Evolutionary conservation across 2,888 invertebrate genomes (phyloP).

Genomic region (Gonocerus acuteangulatus): DNA sequence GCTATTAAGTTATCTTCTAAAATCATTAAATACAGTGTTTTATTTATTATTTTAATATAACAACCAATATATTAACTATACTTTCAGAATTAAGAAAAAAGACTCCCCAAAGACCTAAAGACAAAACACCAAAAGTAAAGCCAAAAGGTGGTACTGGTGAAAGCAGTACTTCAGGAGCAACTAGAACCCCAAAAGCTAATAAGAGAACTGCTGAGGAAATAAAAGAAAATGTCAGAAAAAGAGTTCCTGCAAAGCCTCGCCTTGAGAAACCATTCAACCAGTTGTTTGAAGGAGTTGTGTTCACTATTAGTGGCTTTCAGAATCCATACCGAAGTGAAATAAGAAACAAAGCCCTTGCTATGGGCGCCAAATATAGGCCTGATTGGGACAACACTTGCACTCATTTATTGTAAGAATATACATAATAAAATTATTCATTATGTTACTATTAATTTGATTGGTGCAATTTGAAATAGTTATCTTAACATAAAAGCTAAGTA

Average conservation of each 20-base stretch:
- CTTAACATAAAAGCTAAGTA: no score
- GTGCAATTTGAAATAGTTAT: neutral
- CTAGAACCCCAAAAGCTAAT: neutral
- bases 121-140: neutral
- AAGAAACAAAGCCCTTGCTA: slow-evolving; percentile 58
- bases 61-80: no score
- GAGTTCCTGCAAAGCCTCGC: neutral
- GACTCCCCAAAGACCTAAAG: no score
- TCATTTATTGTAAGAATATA: slow-evolving; percentile 68
- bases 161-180: neutral
- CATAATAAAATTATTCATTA: neutral
- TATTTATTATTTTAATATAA: no score
- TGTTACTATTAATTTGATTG: neutral
- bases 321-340: slow-evolving; percentile 67
- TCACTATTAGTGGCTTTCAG: slow-evolving; percentile 81
- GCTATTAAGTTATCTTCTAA: no score
- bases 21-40: no score
- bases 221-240: neutral
- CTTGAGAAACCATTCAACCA: slow-evolving; percentile 49
- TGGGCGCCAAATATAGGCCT: slow-evolving; percentile 71
- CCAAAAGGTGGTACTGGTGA: neutral
- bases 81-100: no score
- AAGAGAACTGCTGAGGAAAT: no score
- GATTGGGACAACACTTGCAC: slow-evolving; percentile 72
- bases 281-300: slow-evolving; percentile 58